A percentile compares a stretch with the other conserved stretches of the same genome.
Evolutionary conservation across 2,888 invertebrate genomes (phyloP).

Genomic region (Theretra japonica): DNA sequence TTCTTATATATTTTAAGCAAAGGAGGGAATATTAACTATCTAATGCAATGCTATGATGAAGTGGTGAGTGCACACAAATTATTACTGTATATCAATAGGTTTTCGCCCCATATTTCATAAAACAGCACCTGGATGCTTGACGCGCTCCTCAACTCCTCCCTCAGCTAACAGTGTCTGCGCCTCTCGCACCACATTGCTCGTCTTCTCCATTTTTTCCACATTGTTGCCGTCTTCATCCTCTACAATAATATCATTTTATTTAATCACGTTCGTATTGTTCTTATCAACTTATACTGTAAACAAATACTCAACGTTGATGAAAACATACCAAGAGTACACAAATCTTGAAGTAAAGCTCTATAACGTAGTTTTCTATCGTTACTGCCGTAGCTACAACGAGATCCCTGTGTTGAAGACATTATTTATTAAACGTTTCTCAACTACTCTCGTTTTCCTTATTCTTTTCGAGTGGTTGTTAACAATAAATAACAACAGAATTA

Average conservation of each 20-base stretch:
- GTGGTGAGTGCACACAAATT: too few relatives aligned
- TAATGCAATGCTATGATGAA: too few relatives aligned
- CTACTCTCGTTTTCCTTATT: too few relatives aligned
- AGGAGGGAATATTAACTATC: too few relatives aligned
- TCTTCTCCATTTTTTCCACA: constrained; percentile 64
- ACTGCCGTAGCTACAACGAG: constrained; percentile 54
- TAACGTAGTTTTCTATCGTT: constrained; percentile 64
- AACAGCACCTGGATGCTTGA: constrained; percentile 61
- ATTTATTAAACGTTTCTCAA: too few relatives aligned
- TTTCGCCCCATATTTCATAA: neutral
- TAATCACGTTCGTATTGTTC: constrained; percentile 6
- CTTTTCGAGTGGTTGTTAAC: too few relatives aligned
- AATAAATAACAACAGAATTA: too few relatives aligned
- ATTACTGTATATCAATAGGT: too few relatives aligned
- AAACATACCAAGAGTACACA: constrained; percentile 59
- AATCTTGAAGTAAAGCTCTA: constrained; percentile 58
- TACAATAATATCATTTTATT: constrained; percentile 39
- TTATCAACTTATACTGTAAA: neutral
- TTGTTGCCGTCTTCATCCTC: constrained; percentile 61
- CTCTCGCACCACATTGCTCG: constrained; percentile 58
- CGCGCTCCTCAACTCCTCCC: constrained; percentile 64
- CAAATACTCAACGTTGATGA: neutral
- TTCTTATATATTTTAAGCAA: too few relatives aligned
- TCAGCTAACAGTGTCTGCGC: constrained; percentile 59
- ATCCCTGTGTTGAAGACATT: constrained; percentile 46